These are phyloP conservation scores for Bergia puertoricense DNA, from an alignment of 92 coral and sea anemone species.

Conservation along the genomic window DNA sequence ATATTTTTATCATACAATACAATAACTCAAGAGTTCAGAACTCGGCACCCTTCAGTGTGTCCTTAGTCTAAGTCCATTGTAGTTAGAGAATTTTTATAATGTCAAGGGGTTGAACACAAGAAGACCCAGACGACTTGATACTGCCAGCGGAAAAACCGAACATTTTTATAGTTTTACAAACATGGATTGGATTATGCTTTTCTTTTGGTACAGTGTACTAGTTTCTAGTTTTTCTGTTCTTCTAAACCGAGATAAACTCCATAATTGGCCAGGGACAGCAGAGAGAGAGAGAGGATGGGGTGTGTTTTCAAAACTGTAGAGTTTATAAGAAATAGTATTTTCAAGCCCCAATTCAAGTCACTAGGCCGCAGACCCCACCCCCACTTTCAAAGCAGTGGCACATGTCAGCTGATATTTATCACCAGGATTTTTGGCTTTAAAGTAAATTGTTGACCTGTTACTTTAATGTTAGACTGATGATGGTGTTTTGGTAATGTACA, in stretches of 20 bases:
- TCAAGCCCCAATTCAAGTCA: no score
- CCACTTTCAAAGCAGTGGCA: no score
- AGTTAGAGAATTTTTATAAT: not conserved
- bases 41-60: not conserved
- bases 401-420: no score
- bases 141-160: not conserved
- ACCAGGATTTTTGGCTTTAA: not conserved
- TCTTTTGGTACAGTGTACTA: not conserved
- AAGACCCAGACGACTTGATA: not conserved
- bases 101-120: not conserved
- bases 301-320: no score
- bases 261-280: no score
- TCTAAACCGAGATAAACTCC: not conserved
- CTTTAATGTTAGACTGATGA: not conserved
- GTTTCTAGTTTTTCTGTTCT: not conserved
- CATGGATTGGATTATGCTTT: no score
- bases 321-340: no score
- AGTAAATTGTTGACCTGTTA: not conserved
- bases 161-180: not conserved
- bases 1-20: not conserved
- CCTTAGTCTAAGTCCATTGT: not conserved
- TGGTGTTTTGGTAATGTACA: no score
- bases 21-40: no score
- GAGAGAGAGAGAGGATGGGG: no score
- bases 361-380: no score